Base-by-base conservation (phyloP, 2,113 vertebrate genomes). In the Cnemophilus loriae region DNA sequence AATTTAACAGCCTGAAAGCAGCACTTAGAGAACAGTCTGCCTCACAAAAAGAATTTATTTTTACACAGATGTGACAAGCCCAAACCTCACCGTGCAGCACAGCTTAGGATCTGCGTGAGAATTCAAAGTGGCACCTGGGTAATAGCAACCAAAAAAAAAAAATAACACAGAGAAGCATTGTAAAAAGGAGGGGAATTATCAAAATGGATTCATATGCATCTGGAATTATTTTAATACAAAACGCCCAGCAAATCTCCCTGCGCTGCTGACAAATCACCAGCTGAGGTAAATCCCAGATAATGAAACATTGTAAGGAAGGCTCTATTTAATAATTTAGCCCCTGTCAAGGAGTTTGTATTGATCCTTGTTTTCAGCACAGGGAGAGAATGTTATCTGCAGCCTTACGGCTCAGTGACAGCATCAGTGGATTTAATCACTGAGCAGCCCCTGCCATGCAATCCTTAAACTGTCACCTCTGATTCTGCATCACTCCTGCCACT, bases 291-390 rank as follows among this genome's bases (percentile, higher is more conserved):
- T 97, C 97, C 93, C 84, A 95, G 97, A 98, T 98, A 98, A 99
- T 98, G 96, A 98, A 98, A 98, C 97, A 95, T 30, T 89, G 94
- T 95, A 93, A 98, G 98, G 97, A 97, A 96, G 97, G 97, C 93
- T 97, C 97, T 97, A 97, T 97, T 99, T 98, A 99, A 99, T 99
- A 98, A 99, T 99, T 99, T 98, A 99, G 97, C 96, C 97, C 94
- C 96, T 96, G 98, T 98, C 98, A 98, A 98, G 98, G 97, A 98
- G 97, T 97, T 97, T 96, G 96, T 98, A 99, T 97, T 98, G 98
- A 99, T 98, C 98, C 98, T 97, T 98, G 98, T 98, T 98, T 98
- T 95, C 98, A 98, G 98, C 97, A 88, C 95, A 82, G 98, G 97
- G 93, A 98, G 97, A 99, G 98, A 98, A 98, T 98, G 98, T 98